phyloP scores from a whole-genome alignment of 2,113 vertebrate species.

The Heterocephalus glaber region DNA sequence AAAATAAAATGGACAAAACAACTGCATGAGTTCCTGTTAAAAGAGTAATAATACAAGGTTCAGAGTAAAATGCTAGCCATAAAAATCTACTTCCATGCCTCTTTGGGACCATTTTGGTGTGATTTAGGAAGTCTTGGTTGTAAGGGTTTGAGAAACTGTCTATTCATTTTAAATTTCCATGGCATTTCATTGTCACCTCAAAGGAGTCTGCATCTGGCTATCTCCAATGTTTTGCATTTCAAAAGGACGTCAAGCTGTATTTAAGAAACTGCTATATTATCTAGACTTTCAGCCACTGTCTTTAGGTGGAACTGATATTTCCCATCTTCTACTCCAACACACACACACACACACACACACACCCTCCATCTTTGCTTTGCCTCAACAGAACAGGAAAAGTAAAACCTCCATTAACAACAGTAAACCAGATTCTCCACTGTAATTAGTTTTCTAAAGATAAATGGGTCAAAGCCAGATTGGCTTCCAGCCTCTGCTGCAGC shows the following conservation, averaged over 20 bases:
- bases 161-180: constrained; percentile 70
- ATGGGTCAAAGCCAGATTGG: constrained; percentile 63
- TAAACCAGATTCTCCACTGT: constrained; percentile 62
- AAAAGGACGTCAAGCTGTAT: constrained; percentile 52
- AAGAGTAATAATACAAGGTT: constrained; percentile 69
- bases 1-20: constrained; percentile 21
- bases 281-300: constrained; percentile 7
- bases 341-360: neutral
- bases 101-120: constrained; percentile 56
- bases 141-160: constrained; percentile 52
- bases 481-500: constrained; percentile 21
- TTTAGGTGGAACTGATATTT: constrained; percentile 58
- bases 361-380: constrained; percentile 2
- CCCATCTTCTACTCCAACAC: neutral
- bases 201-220: constrained; percentile 62
- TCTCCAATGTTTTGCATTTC: constrained; percentile 69
- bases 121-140: constrained; percentile 63
- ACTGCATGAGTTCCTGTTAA: constrained; percentile 55
- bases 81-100: constrained; percentile 52
- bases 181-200: constrained; percentile 74
- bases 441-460: constrained; percentile 77
- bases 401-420: constrained; percentile 34
- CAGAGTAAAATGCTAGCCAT: constrained; percentile 64
- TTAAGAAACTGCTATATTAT: constrained; percentile 72
- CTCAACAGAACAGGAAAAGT: constrained; percentile 19